These are phyloP conservation scores for Hoplodrina ambigua DNA, from an alignment of 2,888 invertebrate species.

Conservation along the genomic window DNA sequence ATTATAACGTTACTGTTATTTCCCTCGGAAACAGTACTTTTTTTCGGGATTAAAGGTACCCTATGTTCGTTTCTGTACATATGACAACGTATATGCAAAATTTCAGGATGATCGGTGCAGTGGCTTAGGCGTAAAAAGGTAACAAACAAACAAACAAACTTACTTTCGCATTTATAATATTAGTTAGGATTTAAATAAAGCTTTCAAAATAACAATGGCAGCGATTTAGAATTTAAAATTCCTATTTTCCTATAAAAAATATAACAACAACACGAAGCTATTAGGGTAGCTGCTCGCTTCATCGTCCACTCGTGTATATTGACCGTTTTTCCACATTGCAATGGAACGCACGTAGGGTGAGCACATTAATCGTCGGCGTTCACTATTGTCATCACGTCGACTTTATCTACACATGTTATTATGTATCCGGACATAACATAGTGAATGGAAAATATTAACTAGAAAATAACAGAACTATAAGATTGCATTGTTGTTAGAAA, in stretches of 20 bases:
- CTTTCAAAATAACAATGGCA: background rate
- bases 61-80: no score
- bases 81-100: no score
- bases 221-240: conserved; percentile 20
- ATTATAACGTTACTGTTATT: no score
- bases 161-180: no score
- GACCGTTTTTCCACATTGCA: conserved; percentile 33
- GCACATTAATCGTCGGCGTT: conserved; percentile 31
- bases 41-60: no score
- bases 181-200: conserved; percentile 10
- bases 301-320: conserved; percentile 38
- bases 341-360: conserved; percentile 37
- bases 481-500: background rate
- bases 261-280: conserved; percentile 14
- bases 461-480: background rate
- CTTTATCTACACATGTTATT: conserved; percentile 20
- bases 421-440: conserved; percentile 1
- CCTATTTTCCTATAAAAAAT: conserved; percentile 5
- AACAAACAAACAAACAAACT: no score
- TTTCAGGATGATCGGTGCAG: no score
- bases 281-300: conserved; percentile 26
- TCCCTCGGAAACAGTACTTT: no score
- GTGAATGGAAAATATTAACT: conserved; percentile 6
- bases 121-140: no score
- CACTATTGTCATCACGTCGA: conserved; percentile 34